Evolutionary conservation across 2,888 invertebrate species (phyloP), one percentile per base, ranked within the genome.

Genomic region (Plemyria rubiginata): DNA sequence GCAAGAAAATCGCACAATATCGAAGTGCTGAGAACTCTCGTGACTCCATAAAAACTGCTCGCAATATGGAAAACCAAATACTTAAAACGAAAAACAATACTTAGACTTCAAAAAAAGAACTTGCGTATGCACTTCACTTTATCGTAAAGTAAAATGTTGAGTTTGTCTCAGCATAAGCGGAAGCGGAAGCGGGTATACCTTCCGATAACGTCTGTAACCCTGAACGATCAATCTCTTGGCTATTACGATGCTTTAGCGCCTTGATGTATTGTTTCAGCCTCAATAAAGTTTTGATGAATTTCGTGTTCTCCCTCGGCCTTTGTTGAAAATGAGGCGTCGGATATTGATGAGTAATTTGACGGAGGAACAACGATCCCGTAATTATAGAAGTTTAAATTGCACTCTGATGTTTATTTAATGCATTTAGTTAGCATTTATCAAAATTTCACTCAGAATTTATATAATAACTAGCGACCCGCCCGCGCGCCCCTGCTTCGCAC

Each of bases 261-360:
- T 87, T 88, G 89, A 90, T 90, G 90, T 92, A 92, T 92, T 92
- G 92, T 92, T 91, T 90, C 86, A 86, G 89, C 87, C 84, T 90
- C 88, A 90, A 91, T 90, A 89, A 92, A 91, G 90, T 92, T 92
- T 90, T 91, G 92, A 92, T 92, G 88, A 90, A 92, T 90, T 90
- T 88, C 86, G 82, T 86, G 85, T 87, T 87, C 82, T 84, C 82
- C 77, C 77, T 79, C 79, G 78, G 80, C 85, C 84, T 86, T 91
- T 90, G 88, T 88, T 85, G 75, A 80, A 84, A 86, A 83, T 84
- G 81, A 87, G 82, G 85, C 86, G 82, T 84, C 78, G 80, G 84
- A 85, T 89, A 89, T 90, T 90, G 88, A 89, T 88, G 86, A 89
- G 88, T 87, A 88, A 89, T 87, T 88, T 87, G 87, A 86, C 81